Evolutionary conservation across 2,888 invertebrate species (phyloP), one percentile per base, ranked within the genome.

Genomic region (Cheilosia vulpina): DNA sequence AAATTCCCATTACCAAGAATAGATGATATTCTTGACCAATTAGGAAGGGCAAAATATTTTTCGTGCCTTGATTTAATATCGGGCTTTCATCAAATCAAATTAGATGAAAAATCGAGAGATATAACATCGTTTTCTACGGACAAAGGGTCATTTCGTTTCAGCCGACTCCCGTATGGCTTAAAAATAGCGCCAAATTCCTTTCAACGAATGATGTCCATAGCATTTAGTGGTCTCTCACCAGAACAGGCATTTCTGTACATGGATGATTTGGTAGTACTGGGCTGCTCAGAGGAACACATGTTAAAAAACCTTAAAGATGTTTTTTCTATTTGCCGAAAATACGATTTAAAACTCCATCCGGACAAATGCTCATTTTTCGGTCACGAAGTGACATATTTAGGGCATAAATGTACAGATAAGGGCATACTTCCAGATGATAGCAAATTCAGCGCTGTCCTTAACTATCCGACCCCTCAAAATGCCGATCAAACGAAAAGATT

Each of bases 231-330:
- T 4, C 7, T 88, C 45, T 47, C 69, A 17, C 87, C 87, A 34
- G 76, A 79, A 13, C 63, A 71, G 73, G 81, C 87, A 53, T 88
- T 88, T 47, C 73, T 88, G 19, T 88, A 87, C 53, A 88, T 88
- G 87, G 88, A 88, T 79, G 88, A 89, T 60, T 58, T 87, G 21
- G 84, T 88, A 21, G 88, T 88, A n/a, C 78, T 81, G 2, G 87
- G 88, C 9, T 82, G 87, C 63, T 87, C 78, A 11, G 68, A 87
- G 75, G 50, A 72, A 19, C 71, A 71, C n/a, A 62, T 62, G 53
- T n/a, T n/a, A n/a, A n/a, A n/a, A n/a, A n/a, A n/a, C 52, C 34
- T 79, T 9, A 58, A 50, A 11, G 11, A 34, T 34, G 34, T 34
- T 11, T 34, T 34, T 34, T 2, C 9, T 11, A 9, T 34, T 9